phyloP scores from a whole-genome alignment of 2,888 invertebrate genomes.

The Subacronicta megacephala region DNA sequence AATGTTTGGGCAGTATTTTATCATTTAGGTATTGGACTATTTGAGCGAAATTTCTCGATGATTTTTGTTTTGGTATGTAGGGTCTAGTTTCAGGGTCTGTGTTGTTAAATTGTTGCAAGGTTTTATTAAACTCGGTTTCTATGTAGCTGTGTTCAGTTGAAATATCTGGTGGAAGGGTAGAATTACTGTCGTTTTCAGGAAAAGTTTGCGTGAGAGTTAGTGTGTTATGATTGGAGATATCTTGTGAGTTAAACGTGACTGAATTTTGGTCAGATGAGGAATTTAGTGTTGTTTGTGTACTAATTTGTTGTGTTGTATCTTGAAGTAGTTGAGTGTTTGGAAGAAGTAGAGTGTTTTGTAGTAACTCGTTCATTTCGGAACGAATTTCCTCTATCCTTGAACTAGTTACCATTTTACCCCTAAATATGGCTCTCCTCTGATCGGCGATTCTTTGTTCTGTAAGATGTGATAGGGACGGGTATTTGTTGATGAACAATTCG shows the following conservation, averaged over 20 bases:
- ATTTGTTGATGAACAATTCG: slow-evolving; percentile 1
- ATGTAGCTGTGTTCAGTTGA: not conserved
- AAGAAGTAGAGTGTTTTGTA: too few species aligned
- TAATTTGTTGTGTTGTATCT: not conserved
- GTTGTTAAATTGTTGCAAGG: too few species aligned
- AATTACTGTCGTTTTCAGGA: not conserved
- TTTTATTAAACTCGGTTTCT: too few species aligned
- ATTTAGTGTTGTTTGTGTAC: not conserved
- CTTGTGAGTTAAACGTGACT: not conserved
- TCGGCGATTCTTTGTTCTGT: slow-evolving; percentile 1
- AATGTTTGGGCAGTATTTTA: not conserved
- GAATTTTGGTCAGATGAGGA: too few species aligned
- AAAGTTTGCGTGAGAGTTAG: too few species aligned
- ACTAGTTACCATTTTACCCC: too few species aligned
- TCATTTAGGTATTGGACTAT: not conserved
- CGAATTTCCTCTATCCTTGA: not conserved
- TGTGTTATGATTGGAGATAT: not conserved
- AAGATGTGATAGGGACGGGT: not conserved
- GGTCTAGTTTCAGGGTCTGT: too few species aligned
- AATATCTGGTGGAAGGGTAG: not conserved
- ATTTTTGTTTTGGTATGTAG: not conserved
- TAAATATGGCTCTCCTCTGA: not conserved
- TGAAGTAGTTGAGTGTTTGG: not conserved
- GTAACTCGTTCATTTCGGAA: not conserved
- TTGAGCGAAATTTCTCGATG: not conserved